Evolutionary conservation across 2,797 vertebrate genomes (phyloP).

Genomic region (Enteromius unitaeniatus): DNA sequence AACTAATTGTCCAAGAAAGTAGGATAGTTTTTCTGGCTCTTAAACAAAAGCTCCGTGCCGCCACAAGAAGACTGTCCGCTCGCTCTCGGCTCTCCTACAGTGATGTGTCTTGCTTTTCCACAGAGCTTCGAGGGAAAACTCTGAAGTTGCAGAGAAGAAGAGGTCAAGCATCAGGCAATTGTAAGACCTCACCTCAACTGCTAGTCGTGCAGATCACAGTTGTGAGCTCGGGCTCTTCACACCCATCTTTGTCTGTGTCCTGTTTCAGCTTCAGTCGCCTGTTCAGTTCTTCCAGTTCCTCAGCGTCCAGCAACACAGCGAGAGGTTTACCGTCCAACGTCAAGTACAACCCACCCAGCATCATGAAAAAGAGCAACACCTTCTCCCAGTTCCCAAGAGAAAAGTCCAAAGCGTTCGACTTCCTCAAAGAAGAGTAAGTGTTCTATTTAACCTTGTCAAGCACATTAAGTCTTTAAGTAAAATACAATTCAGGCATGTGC

Average conservation of each 20-base stretch:
- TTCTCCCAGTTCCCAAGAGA: slow-evolving; percentile 96
- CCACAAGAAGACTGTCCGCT: neutral
- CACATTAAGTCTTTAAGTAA: neutral
- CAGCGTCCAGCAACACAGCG: slow-evolving; percentile 81
- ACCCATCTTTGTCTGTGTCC: slow-evolving; percentile 16
- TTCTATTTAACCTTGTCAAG: neutral
- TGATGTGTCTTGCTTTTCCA: slow-evolving; percentile 45
- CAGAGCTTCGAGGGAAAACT: slow-evolving; percentile 95
- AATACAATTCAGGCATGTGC: neutral
- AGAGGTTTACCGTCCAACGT: slow-evolving; percentile 84
- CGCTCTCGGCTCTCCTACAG: neutral
- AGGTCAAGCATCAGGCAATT: slow-evolving; percentile 99
- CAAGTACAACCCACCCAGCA: slow-evolving; percentile 87
- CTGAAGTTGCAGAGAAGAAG: slow-evolving; percentile 92
- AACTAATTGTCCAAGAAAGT: slow-evolving; percentile 4
- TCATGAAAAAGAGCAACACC: slow-evolving; percentile 83
- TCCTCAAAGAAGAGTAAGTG: slow-evolving; percentile 82
- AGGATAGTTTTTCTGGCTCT: slow-evolving; percentile 3
- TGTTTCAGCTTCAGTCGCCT: slow-evolving; percentile 93
- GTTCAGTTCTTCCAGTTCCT: slow-evolving; percentile 88
- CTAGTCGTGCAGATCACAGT: neutral
- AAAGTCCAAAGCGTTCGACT: slow-evolving; percentile 87
- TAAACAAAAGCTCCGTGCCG: neutral
- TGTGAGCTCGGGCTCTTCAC: slow-evolving; percentile 18
- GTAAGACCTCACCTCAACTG: slow-evolving; percentile 78